phyloP scores from a whole-genome alignment of 37 sponge, comb jelly and placozoan species.

The Halisarca cf. caerulea region DNA sequence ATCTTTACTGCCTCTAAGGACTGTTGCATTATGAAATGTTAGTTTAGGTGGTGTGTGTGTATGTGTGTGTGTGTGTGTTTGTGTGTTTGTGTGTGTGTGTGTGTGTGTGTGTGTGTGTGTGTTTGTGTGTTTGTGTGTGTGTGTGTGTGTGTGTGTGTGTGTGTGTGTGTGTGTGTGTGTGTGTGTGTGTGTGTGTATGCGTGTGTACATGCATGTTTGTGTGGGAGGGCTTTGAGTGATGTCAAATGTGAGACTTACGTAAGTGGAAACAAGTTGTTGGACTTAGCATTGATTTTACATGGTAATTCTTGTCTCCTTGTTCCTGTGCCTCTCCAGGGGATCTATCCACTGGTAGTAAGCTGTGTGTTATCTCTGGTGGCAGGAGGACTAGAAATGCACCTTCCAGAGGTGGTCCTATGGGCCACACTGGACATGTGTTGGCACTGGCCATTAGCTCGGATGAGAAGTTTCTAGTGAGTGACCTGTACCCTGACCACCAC shows the following conservation, averaged over 20 bases:
- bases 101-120: no score
- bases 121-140: no score
- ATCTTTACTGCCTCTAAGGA: constrained; percentile 86
- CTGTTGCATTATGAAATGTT: constrained; percentile 91
- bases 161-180: no score
- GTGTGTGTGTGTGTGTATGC: no score
- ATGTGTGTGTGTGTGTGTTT: neutral
- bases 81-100: no score
- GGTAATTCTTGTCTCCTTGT: neutral
- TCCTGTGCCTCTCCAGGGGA: constrained; percentile 53
- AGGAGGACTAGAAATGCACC: constrained; percentile 9
- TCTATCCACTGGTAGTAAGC: constrained; percentile 60
- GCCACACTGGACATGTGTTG: constrained; percentile 82
- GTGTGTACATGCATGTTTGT: no score
- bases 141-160: no score
- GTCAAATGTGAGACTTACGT: no score
- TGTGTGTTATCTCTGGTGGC: constrained; percentile 47
- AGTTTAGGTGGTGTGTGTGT: neutral
- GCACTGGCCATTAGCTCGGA: constrained; percentile 82
- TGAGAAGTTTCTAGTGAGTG: constrained; percentile 79
- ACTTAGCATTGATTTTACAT: neutral
- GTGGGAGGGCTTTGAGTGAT: no score
- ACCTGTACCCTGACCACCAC: no score
- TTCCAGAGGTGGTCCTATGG: constrained; percentile 25
- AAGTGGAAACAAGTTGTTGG: no score